A percentile compares a stretch with the other conserved stretches of the same genome.
phyloP scores from a whole-genome alignment of 2,113 vertebrate genomes.

The Empidonax traillii region DNA sequence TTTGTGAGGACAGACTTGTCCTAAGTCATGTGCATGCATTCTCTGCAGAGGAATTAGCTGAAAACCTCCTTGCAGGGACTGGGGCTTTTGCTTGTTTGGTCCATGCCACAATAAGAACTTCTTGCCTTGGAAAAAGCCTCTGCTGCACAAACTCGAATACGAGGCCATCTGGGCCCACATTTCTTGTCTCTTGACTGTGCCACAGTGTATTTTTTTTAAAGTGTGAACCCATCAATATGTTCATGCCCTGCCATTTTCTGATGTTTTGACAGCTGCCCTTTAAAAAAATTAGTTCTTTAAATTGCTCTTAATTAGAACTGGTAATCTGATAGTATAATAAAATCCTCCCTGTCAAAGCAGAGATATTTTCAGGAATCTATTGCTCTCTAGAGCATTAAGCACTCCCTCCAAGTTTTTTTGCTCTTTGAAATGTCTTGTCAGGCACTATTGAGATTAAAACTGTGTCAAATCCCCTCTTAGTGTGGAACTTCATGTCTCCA shows the following conservation, averaged over 20 bases:
- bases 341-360: background rate
- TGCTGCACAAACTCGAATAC: background rate
- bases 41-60: background rate
- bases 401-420: background rate
- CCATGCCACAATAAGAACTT: background rate
- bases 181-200: constrained; percentile 17
- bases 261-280: constrained; percentile 51
- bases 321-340: background rate
- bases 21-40: background rate
- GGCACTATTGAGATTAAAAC: background rate
- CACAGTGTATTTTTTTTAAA: background rate
- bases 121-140: background rate
- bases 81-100: background rate
- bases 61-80: background rate
- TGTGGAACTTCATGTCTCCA: background rate
- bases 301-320: constrained; percentile 16
- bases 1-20: background rate
- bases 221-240: constrained; percentile 49
- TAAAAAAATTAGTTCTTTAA: constrained; percentile 7
- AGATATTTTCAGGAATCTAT: background rate
- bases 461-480: background rate
- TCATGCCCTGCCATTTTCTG: constrained; percentile 8
- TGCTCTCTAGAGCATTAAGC: background rate
- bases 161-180: constrained; percentile 21
- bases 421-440: background rate